Conservation (phyloP, 2,113 vertebrate genomes). For the Myanophis thanlyinensis region DNA sequence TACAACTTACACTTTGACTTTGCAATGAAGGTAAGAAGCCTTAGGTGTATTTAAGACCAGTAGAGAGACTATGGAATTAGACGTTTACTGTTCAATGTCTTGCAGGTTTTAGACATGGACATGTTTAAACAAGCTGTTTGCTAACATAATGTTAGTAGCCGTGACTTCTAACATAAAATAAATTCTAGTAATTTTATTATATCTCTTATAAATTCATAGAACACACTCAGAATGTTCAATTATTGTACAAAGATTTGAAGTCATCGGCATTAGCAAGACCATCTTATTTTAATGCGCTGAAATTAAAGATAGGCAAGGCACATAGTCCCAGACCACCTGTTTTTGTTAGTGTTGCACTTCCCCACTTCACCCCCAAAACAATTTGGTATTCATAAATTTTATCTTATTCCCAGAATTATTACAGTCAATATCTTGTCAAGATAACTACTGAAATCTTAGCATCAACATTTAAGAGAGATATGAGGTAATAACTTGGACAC, state of each 20-base stretch:
- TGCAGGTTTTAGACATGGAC: background rate
- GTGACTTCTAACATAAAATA: slow-evolving; percentile 5
- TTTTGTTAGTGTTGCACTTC: background rate
- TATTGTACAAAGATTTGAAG: background rate
- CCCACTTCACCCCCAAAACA: background rate
- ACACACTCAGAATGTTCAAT: background rate
- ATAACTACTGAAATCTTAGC: background rate
- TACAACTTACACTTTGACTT: background rate
- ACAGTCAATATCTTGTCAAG: background rate
- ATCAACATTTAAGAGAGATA: background rate
- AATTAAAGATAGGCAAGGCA: background rate
- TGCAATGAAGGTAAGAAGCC: background rate
- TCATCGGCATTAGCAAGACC: background rate
- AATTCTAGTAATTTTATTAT: background rate
- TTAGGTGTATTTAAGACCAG: background rate
- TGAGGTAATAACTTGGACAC: background rate
- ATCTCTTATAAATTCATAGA: background rate
- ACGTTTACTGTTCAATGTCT: background rate
- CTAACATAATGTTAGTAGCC: no score
- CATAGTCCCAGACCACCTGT: background rate
- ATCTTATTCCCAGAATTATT: background rate
- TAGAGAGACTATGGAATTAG: background rate
- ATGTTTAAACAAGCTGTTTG: slow-evolving; percentile 17
- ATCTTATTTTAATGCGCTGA: background rate
- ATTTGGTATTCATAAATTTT: background rate